Evolutionary conservation across 2,113 vertebrate genomes (phyloP).

Genomic region (Centropus unirufus): DNA sequence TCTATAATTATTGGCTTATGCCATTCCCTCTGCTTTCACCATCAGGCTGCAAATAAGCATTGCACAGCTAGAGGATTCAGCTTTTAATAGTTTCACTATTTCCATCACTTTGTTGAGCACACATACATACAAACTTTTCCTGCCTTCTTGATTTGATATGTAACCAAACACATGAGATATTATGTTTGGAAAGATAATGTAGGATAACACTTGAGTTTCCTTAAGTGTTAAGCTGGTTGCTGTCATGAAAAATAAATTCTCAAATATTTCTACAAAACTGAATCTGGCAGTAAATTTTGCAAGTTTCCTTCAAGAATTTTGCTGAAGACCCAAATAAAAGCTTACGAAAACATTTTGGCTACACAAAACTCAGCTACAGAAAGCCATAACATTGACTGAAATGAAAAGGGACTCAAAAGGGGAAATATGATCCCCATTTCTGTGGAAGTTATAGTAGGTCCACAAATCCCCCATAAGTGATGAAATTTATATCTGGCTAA

Average conservation of each 20-base stretch:
- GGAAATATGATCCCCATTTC: background rate
- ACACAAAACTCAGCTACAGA: background rate
- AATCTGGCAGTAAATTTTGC: background rate
- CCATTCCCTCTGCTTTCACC: background rate
- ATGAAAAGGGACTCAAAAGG: background rate
- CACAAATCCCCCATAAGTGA: background rate
- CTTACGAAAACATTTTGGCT: background rate
- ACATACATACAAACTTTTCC: background rate
- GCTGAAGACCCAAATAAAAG: background rate
- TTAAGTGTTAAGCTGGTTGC: background rate
- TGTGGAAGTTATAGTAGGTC: background rate
- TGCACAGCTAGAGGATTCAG: background rate
- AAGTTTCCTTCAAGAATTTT: background rate
- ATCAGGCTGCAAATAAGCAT: background rate
- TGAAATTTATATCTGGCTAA: background rate
- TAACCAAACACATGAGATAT: background rate
- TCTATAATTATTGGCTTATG: background rate
- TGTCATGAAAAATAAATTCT: background rate
- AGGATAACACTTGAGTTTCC: background rate
- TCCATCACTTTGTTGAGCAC: background rate
- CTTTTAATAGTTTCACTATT: background rate
- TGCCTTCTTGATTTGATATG: background rate
- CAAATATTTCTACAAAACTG: background rate
- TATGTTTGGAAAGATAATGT: background rate
- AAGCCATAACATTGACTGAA: background rate